These are phyloP conservation scores for Himalopsyche japonica DNA, from an alignment of 2,888 invertebrate genomes.

Conservation along the genomic window DNA sequence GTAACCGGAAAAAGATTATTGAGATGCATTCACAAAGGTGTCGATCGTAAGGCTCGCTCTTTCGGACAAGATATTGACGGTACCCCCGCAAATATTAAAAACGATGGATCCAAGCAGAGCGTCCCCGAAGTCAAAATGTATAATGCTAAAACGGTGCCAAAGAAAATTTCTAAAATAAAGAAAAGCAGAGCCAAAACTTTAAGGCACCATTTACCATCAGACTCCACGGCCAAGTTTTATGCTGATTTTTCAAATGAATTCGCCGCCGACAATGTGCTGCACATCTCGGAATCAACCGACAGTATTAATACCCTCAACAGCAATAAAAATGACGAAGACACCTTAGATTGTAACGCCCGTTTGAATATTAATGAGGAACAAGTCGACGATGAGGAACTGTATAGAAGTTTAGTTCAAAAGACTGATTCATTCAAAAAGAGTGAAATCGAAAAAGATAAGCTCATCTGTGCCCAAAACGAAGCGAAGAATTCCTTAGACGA, in stretches of 20 bases:
- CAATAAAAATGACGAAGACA: conserved; percentile 46
- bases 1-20: background rate
- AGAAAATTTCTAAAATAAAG: conserved; percentile 71
- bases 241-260: conserved; percentile 67
- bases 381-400: conserved; percentile 52
- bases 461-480: conserved; percentile 44
- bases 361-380: background rate
- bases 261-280: conserved; percentile 63
- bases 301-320: conserved; percentile 57
- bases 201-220: conserved; percentile 49
- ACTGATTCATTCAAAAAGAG: conserved; percentile 61
- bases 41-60: background rate
- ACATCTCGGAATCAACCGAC: conserved; percentile 69
- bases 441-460: conserved; percentile 57
- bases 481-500: conserved; percentile 40
- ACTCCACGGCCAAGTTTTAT: conserved; percentile 68
- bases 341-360: conserved; percentile 46
- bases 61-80: background rate
- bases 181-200: conserved; percentile 65
- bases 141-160: conserved; percentile 70
- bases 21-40: background rate
- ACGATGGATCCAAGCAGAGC: background rate
- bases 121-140: conserved; percentile 62
- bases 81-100: background rate
- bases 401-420: conserved; percentile 57